These are phyloP conservation scores for Pseudotriccus pelzelni DNA, from an alignment of 2,797 vertebrate genomes.

Conservation along the genomic window DNA sequence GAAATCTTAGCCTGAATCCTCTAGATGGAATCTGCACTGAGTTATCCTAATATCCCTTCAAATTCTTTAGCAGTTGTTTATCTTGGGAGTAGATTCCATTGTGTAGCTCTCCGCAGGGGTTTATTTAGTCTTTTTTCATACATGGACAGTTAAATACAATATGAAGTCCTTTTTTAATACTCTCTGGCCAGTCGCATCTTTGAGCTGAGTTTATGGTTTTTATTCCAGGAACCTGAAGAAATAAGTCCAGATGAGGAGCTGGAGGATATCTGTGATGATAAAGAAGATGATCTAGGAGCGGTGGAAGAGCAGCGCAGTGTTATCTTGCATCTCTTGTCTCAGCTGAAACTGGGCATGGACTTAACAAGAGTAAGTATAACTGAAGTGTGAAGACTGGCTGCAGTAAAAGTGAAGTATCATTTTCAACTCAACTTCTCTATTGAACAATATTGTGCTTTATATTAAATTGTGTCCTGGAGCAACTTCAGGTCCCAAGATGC, in stretches of 20 bases:
- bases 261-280: slow-evolving; percentile 84
- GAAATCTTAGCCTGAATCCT: not conserved
- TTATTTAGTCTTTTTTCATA: not conserved
- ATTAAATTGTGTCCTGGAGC: not conserved
- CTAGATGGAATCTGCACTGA: not conserved
- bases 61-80: not conserved
- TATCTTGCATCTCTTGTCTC: slow-evolving; percentile 96
- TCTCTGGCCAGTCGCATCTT: not conserved
- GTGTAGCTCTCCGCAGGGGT: not conserved
- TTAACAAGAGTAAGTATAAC: slow-evolving; percentile 89
- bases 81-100: not conserved
- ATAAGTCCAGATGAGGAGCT: slow-evolving; percentile 89
- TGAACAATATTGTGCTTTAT: not conserved
- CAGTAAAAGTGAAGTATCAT: not conserved
- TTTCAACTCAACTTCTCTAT: not conserved
- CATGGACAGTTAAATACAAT: not conserved
- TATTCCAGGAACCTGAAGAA: slow-evolving; percentile 87
- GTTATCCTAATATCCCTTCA: not conserved
- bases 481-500: not conserved
- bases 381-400: not conserved
- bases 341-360: slow-evolving; percentile 99
- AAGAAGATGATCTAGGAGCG: slow-evolving; percentile 91
- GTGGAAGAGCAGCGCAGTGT: slow-evolving; percentile 97
- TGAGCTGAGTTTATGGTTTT: not conserved
- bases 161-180: not conserved